phyloP scores from a whole-genome alignment of 1,140 invertebrate genomes.

The Sarcophaga peregrina region DNA sequence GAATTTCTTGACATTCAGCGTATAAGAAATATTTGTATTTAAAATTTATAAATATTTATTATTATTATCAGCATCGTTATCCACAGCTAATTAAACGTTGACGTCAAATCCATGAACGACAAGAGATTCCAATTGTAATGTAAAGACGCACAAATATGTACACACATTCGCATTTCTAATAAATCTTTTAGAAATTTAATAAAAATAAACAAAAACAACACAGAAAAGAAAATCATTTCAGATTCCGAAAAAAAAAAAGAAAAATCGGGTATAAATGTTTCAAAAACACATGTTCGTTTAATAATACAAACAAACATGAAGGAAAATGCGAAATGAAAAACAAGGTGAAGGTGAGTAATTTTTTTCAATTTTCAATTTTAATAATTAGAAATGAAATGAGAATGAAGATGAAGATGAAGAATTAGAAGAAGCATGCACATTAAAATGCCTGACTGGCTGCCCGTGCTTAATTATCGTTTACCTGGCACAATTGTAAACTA shows the following conservation, averaged over 20 bases:
- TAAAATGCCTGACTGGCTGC: too few relatives aligned
- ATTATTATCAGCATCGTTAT: too few relatives aligned
- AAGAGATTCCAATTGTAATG: slow-evolving; percentile 9
- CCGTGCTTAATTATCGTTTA: too few relatives aligned
- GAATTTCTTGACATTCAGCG: too few relatives aligned
- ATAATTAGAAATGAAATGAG: too few relatives aligned
- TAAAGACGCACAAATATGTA: background rate
- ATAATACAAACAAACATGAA: background rate
- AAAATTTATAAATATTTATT: too few relatives aligned
- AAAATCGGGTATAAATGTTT: background rate
- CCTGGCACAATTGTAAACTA: background rate
- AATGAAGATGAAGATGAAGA: too few relatives aligned
- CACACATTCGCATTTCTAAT: background rate
- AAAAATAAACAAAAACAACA: background rate
- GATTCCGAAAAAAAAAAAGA: background rate
- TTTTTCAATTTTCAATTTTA: background rate
- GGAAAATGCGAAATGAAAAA: background rate
- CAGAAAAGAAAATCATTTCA: too few relatives aligned
- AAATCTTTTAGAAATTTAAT: background rate
- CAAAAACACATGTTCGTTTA: background rate
- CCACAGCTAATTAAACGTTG: background rate
- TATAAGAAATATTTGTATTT: too few relatives aligned
- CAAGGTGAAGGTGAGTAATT: slow-evolving; percentile 21
- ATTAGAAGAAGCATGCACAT: too few relatives aligned
- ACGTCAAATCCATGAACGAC: background rate